Conservation (phyloP, 2,113 vertebrate genomes). For the Camelus bactrianus region DNA sequence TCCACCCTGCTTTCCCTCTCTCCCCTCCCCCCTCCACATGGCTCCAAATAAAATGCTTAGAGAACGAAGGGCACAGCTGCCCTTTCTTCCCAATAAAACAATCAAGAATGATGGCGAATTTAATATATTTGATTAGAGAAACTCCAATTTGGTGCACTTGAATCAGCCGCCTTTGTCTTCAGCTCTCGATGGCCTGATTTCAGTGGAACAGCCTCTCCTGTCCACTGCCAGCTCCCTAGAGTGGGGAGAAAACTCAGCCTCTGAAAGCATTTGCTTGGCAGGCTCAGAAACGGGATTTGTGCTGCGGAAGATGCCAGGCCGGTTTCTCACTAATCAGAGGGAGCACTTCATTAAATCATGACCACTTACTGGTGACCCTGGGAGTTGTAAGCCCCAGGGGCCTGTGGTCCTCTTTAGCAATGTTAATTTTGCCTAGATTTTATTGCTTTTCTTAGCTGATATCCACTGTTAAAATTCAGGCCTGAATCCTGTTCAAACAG, state of each 20-base stretch:
- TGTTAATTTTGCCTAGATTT: slow-evolving; percentile 32
- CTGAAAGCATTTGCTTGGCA: slow-evolving; percentile 42
- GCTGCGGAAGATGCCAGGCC: not conserved
- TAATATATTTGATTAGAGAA: slow-evolving; percentile 77
- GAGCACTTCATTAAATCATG: slow-evolving; percentile 50
- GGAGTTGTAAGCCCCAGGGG: not conserved
- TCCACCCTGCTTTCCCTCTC: not conserved
- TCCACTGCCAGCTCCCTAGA: slow-evolving; percentile 46
- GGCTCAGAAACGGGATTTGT: slow-evolving; percentile 30
- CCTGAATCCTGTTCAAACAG: not conserved
- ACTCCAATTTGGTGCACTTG: slow-evolving; percentile 57
- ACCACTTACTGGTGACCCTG: slow-evolving; percentile 52
- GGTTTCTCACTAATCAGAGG: slow-evolving; percentile 40
- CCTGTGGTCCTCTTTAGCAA: not conserved
- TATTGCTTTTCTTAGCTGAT: not conserved
- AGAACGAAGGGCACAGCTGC: slow-evolving; percentile 73
- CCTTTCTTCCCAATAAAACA: slow-evolving; percentile 78
- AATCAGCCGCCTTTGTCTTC: slow-evolving; percentile 59
- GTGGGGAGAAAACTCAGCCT: slow-evolving; percentile 48
- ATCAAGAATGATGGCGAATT: slow-evolving; percentile 73
- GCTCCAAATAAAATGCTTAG: slow-evolving; percentile 64
- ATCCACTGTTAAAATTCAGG: not conserved
- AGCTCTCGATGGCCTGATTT: slow-evolving; percentile 53
- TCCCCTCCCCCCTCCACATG: not conserved
- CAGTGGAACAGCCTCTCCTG: slow-evolving; percentile 66